Evolutionary conservation across 2,113 vertebrate genomes (phyloP).

Genomic region (Syngnathus typhle): DNA sequence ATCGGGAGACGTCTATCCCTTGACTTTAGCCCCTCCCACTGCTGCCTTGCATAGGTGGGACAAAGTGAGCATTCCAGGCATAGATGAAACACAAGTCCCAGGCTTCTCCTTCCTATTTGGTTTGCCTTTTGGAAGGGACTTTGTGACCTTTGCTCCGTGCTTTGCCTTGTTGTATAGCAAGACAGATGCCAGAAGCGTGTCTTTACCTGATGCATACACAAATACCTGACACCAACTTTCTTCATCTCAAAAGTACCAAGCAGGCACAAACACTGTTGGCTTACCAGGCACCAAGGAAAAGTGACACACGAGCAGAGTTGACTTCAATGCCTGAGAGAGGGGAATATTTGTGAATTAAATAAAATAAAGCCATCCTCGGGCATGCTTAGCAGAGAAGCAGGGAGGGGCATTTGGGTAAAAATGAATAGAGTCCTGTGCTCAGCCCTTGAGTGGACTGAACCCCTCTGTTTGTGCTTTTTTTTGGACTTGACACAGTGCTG

Average conservation of each 20-base stretch:
- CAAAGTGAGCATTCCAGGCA: constrained; percentile 63
- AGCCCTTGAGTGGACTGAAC: constrained; percentile 68
- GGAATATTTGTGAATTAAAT: constrained; percentile 64
- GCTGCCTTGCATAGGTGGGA: constrained; percentile 50
- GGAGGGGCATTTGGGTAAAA: constrained; percentile 54
- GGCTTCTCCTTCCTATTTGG: constrained; percentile 9
- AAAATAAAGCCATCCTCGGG: constrained; percentile 63
- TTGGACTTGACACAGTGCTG: constrained; percentile 65
- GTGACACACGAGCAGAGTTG: constrained; percentile 19
- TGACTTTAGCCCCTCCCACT: constrained; percentile 31
- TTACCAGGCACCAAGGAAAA: constrained; percentile 33
- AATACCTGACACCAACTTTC: constrained; percentile 25
- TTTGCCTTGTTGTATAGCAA: constrained; percentile 22
- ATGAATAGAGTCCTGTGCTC: constrained; percentile 78
- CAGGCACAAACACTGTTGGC: constrained; percentile 31
- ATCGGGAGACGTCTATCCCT: constrained; percentile 41
- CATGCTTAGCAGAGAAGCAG: constrained; percentile 42
- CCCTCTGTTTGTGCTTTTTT: constrained; percentile 73
- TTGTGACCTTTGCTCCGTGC: constrained; percentile 20
- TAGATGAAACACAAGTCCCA: constrained; percentile 41
- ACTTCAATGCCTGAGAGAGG: constrained; percentile 40
- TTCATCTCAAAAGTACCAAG: constrained; percentile 26
- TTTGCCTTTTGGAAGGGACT: neutral
- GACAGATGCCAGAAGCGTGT: constrained; percentile 21
- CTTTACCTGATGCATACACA: constrained; percentile 26